phyloP scores from a whole-genome alignment of 1,140 invertebrate species.

The Drosophila repleta region DNA sequence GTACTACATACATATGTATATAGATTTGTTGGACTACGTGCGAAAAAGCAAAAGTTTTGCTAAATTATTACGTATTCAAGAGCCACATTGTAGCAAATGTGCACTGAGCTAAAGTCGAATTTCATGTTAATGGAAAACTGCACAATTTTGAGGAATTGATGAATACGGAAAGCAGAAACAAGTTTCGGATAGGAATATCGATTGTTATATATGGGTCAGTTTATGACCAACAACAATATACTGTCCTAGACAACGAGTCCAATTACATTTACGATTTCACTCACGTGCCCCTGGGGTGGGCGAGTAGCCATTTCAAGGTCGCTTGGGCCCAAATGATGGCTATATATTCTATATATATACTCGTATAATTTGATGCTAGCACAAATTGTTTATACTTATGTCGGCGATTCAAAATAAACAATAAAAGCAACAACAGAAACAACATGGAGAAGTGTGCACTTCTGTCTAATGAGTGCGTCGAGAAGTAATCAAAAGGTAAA shows the following conservation, averaged over 20 bases:
- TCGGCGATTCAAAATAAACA: slow-evolving; percentile 36
- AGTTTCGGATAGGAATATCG: slow-evolving; percentile 28
- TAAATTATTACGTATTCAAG: slow-evolving; percentile 9
- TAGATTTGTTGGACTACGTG: slow-evolving; percentile 27
- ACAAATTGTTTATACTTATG: slow-evolving; percentile 37
- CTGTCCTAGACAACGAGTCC: slow-evolving; percentile 6
- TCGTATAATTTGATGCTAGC: slow-evolving; percentile 13
- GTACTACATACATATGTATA: not conserved
- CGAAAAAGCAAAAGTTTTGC: slow-evolving; percentile 32
- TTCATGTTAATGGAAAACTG: slow-evolving; percentile 29
- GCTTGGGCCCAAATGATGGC: slow-evolving; percentile 8
- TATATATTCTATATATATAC: slow-evolving; percentile 25
- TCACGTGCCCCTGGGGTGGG: slow-evolving; percentile 11
- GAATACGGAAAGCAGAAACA: slow-evolving; percentile 11
- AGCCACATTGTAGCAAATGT: slow-evolving; percentile 26
- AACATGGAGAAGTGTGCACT: slow-evolving; percentile 37
- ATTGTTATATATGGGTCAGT: slow-evolving; percentile 25
- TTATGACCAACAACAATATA: slow-evolving; percentile 21
- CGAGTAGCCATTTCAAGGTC: slow-evolving; percentile 17
- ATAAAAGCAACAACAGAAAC: not conserved
- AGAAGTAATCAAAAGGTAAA: slow-evolving; percentile 2
- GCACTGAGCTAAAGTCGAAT: not conserved
- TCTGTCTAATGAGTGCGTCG: slow-evolving; percentile 14
- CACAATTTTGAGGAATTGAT: slow-evolving; percentile 19
- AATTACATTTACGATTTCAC: slow-evolving; percentile 27